Conservation (phyloP, 2,888 invertebrate species). For the Papilio protenor region DNA sequence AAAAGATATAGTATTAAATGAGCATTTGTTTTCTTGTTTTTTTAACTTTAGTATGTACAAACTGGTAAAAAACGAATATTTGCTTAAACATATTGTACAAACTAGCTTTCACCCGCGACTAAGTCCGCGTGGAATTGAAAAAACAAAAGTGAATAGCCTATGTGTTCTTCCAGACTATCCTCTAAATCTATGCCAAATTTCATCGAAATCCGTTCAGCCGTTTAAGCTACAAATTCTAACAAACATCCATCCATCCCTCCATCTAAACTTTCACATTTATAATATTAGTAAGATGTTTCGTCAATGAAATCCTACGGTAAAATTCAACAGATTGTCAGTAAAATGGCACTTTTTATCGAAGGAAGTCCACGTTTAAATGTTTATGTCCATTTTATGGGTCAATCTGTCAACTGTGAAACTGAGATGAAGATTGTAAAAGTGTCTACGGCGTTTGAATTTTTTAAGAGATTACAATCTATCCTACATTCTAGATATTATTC, state of each 20-base stretch:
- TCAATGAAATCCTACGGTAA: not conserved
- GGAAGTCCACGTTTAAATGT: slow-evolving; percentile 17
- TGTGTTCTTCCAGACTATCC: too few relatives aligned
- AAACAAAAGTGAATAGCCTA: too few relatives aligned
- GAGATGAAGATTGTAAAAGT: slow-evolving; percentile 14
- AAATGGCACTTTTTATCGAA: not conserved
- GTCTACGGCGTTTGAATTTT: slow-evolving; percentile 7
- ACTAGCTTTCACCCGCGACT: too few relatives aligned
- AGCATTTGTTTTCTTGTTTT: not conserved
- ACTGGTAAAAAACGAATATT: not conserved
- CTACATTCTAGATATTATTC: not conserved
- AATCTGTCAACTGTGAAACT: slow-evolving; percentile 1
- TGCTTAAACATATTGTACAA: not conserved
- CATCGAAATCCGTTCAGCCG: too few relatives aligned
- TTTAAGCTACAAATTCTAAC: too few relatives aligned
- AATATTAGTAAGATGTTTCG: not conserved
- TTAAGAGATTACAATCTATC: not conserved
- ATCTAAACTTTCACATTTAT: too few relatives aligned
- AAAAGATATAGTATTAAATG: not conserved
- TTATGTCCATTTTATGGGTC: slow-evolving; percentile 16
- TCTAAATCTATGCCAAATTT: too few relatives aligned
- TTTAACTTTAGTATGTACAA: not conserved
- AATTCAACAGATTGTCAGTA: slow-evolving; percentile 12
- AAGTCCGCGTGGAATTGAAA: too few relatives aligned
- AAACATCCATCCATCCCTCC: too few relatives aligned